Conservation (phyloP, 2,888 invertebrate genomes). For the Tachina fera region DNA sequence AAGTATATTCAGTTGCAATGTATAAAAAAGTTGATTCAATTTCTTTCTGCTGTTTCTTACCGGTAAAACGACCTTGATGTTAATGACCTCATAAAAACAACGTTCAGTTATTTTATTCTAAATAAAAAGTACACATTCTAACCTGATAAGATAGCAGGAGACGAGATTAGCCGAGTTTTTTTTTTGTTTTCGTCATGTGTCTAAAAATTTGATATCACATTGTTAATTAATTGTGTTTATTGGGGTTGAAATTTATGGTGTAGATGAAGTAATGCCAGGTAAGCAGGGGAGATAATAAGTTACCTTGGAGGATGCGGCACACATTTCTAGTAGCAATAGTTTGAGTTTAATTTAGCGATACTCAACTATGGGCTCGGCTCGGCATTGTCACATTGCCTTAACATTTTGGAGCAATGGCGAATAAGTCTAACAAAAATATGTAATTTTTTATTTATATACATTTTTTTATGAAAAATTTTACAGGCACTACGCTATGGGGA, state of each 20-base stretch:
- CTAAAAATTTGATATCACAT: neutral
- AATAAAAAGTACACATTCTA: neutral
- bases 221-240: slow-evolving; percentile 7
- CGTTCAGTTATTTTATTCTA: neutral
- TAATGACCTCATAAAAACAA: slow-evolving; percentile 52
- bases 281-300: neutral
- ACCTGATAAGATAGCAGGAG: slow-evolving; percentile 46
- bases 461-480: no score
- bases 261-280: slow-evolving; percentile 32
- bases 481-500: no score
- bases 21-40: neutral
- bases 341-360: no score
- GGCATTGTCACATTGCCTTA: no score
- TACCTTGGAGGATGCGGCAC: neutral
- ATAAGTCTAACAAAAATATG: no score
- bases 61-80: slow-evolving; percentile 61
- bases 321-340: neutral
- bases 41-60: neutral
- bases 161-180: neutral
- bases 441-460: no score
- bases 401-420: no score
- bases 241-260: neutral
- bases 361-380: no score
- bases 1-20: neutral
- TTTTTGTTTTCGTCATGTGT: slow-evolving; percentile 24